These are phyloP conservation scores for Drosophila fuyamai DNA, from an alignment of 1,140 invertebrate species.

Conservation along the genomic window DNA sequence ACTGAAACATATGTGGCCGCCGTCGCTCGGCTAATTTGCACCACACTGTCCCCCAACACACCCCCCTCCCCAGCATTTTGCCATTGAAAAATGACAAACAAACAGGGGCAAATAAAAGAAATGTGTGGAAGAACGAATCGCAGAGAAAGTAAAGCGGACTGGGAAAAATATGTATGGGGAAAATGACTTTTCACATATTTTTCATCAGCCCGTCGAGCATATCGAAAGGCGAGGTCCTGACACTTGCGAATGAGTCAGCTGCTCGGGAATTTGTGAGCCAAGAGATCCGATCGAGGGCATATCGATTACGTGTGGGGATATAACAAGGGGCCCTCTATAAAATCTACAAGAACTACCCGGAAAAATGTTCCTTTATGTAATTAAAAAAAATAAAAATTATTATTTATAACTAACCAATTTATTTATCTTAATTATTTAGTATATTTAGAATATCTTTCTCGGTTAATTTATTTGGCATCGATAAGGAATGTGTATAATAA, in stretches of 20 bases:
- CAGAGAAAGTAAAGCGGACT: neutral
- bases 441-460: too few relatives aligned
- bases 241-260: constrained; percentile 23
- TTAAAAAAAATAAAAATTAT: neutral
- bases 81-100: constrained; percentile 56
- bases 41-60: neutral
- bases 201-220: constrained; percentile 8
- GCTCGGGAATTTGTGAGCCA: neutral
- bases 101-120: constrained; percentile 18
- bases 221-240: constrained; percentile 23
- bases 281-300: neutral
- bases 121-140: neutral
- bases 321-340: too few relatives aligned
- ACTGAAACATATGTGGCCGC: constrained; percentile 50
- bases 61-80: constrained; percentile 6
- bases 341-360: too few relatives aligned
- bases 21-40: constrained; percentile 40
- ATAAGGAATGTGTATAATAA: too few relatives aligned
- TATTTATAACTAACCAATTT: too few relatives aligned
- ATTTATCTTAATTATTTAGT: too few relatives aligned
- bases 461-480: too few relatives aligned
- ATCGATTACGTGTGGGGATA: constrained; percentile 7
- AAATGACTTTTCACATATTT: constrained; percentile 39
- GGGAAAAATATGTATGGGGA: constrained; percentile 11
- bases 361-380: too few relatives aligned